Conservation (phyloP, 1,140 invertebrate species). For the Pseudomyrmex flavicornis region DNA sequence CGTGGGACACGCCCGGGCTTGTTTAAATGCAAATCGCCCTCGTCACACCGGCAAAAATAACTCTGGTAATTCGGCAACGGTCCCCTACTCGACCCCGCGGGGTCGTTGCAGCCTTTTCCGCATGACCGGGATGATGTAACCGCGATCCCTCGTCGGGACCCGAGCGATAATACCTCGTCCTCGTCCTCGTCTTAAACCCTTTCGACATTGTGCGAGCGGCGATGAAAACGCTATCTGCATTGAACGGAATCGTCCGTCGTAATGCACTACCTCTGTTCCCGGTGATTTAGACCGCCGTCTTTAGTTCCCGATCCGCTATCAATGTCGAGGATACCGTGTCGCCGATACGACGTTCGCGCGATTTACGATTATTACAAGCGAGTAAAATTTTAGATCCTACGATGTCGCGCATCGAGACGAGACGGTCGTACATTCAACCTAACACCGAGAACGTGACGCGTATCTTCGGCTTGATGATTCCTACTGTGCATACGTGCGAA, state of each 20-base stretch:
- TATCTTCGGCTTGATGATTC: constrained; percentile 6
- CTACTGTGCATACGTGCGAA: neutral
- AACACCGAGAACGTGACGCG: neutral
- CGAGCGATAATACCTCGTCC: neutral
- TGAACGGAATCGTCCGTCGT: neutral
- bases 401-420: no score
- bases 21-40: constrained; percentile 81
- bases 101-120: constrained; percentile 40
- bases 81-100: neutral
- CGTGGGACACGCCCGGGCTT: constrained; percentile 68
- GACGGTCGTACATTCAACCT: neutral
- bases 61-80: constrained; percentile 76
- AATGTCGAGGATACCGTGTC: neutral
- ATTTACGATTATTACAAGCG: constrained; percentile 41
- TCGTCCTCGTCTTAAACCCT: constrained; percentile 5
- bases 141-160: no score
- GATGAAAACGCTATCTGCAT: constrained; percentile 11
- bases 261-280: neutral
- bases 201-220: neutral
- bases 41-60: constrained; percentile 75
- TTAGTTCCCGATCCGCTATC: constrained; percentile 8
- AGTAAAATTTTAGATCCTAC: constrained; percentile 32
- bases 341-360: constrained; percentile 11
- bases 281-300: neutral
- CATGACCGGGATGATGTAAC: constrained; percentile 29